These are phyloP conservation scores for Epistrophella euchroma DNA, from an alignment of 2,888 invertebrate species.

Conservation along the genomic window DNA sequence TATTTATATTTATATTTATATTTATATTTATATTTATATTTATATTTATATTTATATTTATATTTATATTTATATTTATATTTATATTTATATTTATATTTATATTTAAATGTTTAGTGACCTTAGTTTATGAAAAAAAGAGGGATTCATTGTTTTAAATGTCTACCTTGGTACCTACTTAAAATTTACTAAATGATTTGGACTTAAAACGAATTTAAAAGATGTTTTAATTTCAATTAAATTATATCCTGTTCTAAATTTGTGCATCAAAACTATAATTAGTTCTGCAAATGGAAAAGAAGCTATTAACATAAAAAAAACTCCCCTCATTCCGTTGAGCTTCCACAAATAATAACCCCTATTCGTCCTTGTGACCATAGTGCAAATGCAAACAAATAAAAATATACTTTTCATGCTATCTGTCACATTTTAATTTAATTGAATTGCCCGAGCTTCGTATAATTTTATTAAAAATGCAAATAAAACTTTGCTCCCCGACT, in stretches of 20 bases:
- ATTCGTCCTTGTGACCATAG: background rate
- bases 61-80: too few relatives aligned
- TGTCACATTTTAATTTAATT: conserved; percentile 47
- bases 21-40: too few relatives aligned
- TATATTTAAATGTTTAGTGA: too few relatives aligned
- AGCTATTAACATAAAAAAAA: background rate
- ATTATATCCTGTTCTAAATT: background rate
- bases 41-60: too few relatives aligned
- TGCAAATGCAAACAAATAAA: conserved; percentile 25
- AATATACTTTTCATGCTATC: background rate
- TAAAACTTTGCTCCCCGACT: conserved; percentile 2
- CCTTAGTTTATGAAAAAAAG: too few relatives aligned
- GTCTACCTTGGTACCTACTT: too few relatives aligned
- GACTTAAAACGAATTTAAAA: background rate
- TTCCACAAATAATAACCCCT: background rate
- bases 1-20: too few relatives aligned
- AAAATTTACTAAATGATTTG: too few relatives aligned
- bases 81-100: too few relatives aligned
- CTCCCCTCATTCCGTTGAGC: background rate
- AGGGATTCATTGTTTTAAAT: too few relatives aligned
- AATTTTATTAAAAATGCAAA: conserved; percentile 42
- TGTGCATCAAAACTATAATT: conserved; percentile 9
- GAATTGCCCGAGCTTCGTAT: conserved; percentile 37
- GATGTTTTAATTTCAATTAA: background rate
- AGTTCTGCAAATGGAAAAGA: background rate